These are phyloP conservation scores for Mimumesa dahlbomi DNA, from an alignment of 2,888 invertebrate genomes.

Conservation along the genomic window DNA sequence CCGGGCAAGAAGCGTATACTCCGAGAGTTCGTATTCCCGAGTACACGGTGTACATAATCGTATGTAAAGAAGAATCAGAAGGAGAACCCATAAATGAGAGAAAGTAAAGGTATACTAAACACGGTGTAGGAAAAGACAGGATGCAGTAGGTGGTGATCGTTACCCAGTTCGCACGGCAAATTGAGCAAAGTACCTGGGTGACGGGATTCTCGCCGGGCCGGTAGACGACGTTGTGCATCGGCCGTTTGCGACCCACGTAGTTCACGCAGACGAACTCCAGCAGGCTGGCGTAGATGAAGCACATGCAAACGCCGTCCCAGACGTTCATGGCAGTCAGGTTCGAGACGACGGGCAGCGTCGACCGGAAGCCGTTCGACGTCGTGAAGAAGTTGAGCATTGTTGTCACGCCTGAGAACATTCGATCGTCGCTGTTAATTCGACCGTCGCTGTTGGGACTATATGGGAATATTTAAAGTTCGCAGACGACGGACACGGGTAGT, in stretches of 20 bases:
- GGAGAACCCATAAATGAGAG: neutral
- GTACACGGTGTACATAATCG: too few relatives aligned
- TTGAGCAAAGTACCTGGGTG: slow-evolving; percentile 92
- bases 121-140: slow-evolving; percentile 1
- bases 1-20: too few relatives aligned
- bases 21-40: too few relatives aligned
- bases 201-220: slow-evolving; percentile 94
- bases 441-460: too few relatives aligned
- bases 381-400: slow-evolving; percentile 99
- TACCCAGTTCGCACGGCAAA: too few relatives aligned
- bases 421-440: too few relatives aligned
- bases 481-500: too few relatives aligned
- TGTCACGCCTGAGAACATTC: slow-evolving; percentile 92
- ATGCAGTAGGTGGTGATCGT: slow-evolving; percentile 18
- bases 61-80: neutral
- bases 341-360: slow-evolving; percentile 95
- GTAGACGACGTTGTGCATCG: slow-evolving; percentile 93
- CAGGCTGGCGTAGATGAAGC: slow-evolving; percentile 96
- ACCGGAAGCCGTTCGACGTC: slow-evolving; percentile 95
- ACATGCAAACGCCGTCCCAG: slow-evolving; percentile 98
- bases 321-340: slow-evolving; percentile 98
- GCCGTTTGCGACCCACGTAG: slow-evolving; percentile 95
- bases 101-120: too few relatives aligned
- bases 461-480: too few relatives aligned
- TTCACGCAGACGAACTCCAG: slow-evolving; percentile 97